These are phyloP conservation scores for Drosophila setosimentum DNA, from an alignment of 2,888 invertebrate genomes.

Conservation along the genomic window DNA sequence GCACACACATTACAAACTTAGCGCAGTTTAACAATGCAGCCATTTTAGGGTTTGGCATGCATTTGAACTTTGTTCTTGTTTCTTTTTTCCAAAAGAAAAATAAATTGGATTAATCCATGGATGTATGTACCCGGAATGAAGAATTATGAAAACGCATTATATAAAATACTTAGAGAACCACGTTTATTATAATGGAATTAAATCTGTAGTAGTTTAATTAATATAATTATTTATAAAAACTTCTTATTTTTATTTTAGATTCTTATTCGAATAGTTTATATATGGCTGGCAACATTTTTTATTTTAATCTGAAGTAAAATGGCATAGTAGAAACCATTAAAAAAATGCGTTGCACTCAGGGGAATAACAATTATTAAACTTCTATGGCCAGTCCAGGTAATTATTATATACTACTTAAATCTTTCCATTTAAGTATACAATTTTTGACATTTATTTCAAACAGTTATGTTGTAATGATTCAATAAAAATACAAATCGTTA, in stretches of 20 bases:
- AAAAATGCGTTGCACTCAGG: constrained; percentile 47
- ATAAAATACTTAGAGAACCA: constrained; percentile 33
- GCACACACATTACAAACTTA: constrained; percentile 16
- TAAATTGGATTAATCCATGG: constrained; percentile 9
- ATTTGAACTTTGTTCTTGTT: constrained; percentile 48
- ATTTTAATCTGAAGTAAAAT: constrained; percentile 7
- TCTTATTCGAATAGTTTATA: constrained; percentile 25
- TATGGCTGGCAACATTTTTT: constrained; percentile 6
- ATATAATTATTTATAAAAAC: constrained; percentile 71
- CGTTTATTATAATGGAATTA: constrained; percentile 71
- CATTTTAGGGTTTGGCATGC: constrained; percentile 61
- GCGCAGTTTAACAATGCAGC: constrained; percentile 62
- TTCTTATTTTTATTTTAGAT: constrained; percentile 44
- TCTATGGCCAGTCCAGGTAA: constrained; percentile 23
- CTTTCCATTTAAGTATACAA: constrained; percentile 26
- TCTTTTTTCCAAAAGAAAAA: neutral
- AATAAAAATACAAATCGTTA: constrained; percentile 23
- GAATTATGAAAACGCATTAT: constrained; percentile 27
- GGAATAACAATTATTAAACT: constrained; percentile 22
- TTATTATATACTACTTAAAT: constrained; percentile 35
- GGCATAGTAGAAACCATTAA: constrained; percentile 9
- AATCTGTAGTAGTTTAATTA: constrained; percentile 72
- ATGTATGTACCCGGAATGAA: constrained; percentile 19
- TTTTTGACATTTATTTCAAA: constrained; percentile 17
- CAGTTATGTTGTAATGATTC: constrained; percentile 24